These are phyloP conservation scores for Cisticola juncidis DNA, from an alignment of 2,113 vertebrate species.

Conservation along the genomic window DNA sequence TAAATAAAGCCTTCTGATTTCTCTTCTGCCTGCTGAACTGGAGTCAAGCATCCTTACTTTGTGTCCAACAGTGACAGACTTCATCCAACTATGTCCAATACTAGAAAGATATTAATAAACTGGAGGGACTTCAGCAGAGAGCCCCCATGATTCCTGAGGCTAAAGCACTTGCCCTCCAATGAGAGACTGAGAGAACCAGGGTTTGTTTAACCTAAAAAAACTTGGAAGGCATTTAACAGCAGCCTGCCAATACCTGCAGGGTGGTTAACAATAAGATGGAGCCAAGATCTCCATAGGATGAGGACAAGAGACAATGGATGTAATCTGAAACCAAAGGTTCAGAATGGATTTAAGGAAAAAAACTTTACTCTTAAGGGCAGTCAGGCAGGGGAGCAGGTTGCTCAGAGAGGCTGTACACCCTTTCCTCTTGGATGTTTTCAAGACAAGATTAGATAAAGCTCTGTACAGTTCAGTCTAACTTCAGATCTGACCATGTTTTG, in stretches of 20 bases:
- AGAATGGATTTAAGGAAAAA: not conserved
- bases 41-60: no score
- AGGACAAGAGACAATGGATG: not conserved
- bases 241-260: not conserved
- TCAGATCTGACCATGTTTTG: not conserved
- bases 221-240: not conserved
- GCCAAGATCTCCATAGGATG: not conserved
- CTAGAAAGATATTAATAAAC: not conserved
- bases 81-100: not conserved
- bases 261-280: not conserved
- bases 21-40: no score
- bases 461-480: not conserved
- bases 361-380: not conserved
- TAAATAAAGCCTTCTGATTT: no score
- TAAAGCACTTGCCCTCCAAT: not conserved
- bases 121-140: not conserved
- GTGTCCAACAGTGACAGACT: no score
- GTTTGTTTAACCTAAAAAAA: not conserved
- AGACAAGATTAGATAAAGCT: not conserved
- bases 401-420: not conserved
- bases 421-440: not conserved
- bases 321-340: not conserved
- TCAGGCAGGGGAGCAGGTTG: not conserved
- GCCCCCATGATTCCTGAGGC: rapidly evolving
- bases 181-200: not conserved